Percentiles rank a stretch among this genome's conserved stretches.
Conservation (phyloP, 2,797 vertebrate genomes). For the Vespertilio murinus region DNA sequence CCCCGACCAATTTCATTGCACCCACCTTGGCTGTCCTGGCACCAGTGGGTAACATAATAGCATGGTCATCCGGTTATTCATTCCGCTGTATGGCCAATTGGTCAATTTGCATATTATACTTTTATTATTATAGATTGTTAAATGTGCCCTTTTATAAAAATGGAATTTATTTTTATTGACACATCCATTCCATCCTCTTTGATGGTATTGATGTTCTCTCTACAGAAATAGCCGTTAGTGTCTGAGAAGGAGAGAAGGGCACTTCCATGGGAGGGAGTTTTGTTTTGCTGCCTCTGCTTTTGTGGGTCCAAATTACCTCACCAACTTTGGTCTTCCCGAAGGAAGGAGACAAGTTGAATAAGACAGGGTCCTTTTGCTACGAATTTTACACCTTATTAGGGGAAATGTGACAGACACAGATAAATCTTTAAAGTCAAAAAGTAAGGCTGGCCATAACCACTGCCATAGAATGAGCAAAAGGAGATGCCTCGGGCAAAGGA, state of each 20-base stretch:
- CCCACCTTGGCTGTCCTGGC: too few relatives aligned
- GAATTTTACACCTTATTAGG: conserved; percentile 13
- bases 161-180: not conserved
- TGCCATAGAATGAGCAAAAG: not conserved
- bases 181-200: not conserved
- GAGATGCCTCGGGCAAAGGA: not conserved
- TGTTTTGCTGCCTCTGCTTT: not conserved
- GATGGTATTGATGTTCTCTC: not conserved
- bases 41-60: too few relatives aligned
- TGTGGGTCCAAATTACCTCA: not conserved
- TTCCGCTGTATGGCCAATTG: too few relatives aligned
- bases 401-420: not conserved
- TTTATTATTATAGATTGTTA: not conserved
- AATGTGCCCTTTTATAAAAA: not conserved
- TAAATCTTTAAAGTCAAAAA: not conserved
- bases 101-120: too few relatives aligned
- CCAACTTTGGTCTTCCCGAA: not conserved
- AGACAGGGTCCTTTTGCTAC: not conserved
- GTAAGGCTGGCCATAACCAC: not conserved
- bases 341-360: not conserved
- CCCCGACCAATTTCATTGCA: too few relatives aligned
- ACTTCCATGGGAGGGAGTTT: not conserved
- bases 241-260: not conserved
- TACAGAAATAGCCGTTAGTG: not conserved
- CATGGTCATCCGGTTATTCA: too few relatives aligned